Conservation (phyloP, 2,797 vertebrate genomes). For the Valencia hispanica region DNA sequence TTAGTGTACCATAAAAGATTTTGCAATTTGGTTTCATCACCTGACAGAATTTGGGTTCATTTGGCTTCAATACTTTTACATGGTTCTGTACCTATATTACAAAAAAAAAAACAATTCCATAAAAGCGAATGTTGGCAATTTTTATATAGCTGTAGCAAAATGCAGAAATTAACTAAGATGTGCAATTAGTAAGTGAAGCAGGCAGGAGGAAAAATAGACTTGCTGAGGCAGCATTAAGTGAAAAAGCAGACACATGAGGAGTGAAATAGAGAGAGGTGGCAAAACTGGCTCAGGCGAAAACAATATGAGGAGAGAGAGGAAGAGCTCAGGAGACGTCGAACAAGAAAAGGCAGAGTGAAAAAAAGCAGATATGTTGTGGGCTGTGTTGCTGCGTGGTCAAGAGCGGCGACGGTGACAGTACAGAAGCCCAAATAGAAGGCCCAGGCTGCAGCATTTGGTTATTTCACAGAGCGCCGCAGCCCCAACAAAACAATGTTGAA, state of each 20-base stretch:
- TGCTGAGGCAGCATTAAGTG: constrained; percentile 38
- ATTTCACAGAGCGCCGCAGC: constrained; percentile 76
- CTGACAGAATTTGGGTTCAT: too few species aligned
- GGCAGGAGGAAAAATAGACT: constrained; percentile 33
- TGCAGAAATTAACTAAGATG: not conserved
- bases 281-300: constrained; percentile 47
- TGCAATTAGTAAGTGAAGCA: constrained; percentile 27
- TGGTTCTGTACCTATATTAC: not conserved
- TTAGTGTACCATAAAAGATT: too few species aligned
- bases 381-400: constrained; percentile 4
- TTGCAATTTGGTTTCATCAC: too few species aligned
- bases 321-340: constrained; percentile 33
- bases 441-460: constrained; percentile 69
- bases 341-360: constrained; percentile 15
- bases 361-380: not conserved
- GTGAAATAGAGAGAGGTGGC: constrained; percentile 27
- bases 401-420: not conserved
- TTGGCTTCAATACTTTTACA: not conserved
- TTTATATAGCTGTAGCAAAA: not conserved
- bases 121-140: not conserved
- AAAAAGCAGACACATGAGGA: constrained; percentile 30
- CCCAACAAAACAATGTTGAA: constrained; percentile 79
- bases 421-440: constrained; percentile 29
- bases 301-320: constrained; percentile 27
- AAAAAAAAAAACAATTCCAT: not conserved